These are phyloP conservation scores for Sebastes flavidus DNA, from an alignment of 2,797 vertebrate species.

Conservation along the genomic window DNA sequence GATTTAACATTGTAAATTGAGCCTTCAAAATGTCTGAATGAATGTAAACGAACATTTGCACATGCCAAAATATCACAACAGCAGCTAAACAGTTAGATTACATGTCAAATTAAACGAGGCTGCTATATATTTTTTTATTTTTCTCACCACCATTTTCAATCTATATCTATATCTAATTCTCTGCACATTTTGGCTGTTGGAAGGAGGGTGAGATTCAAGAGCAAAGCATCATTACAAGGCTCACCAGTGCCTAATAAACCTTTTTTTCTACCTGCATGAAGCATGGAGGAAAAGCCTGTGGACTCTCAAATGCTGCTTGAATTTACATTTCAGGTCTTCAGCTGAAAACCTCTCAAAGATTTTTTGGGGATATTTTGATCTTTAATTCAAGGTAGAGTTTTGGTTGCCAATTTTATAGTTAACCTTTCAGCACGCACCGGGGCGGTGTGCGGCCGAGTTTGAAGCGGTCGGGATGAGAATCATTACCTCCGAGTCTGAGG, in stretches of 20 bases:
- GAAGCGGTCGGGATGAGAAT: no score
- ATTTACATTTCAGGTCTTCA: not conserved
- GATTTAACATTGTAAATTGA: not conserved
- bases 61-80: not conserved
- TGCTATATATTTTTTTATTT: not conserved
- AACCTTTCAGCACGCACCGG: no score
- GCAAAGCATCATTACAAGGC: not conserved
- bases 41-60: not conserved
- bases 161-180: not conserved
- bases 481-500: no score
- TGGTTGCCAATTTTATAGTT: not conserved
- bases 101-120: not conserved
- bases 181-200: not conserved
- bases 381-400: not conserved
- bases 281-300: not conserved
- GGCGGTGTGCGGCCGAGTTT: no score
- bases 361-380: not conserved
- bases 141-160: not conserved
- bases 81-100: not conserved
- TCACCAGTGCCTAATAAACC: conserved; percentile 1
- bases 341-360: not conserved
- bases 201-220: not conserved
- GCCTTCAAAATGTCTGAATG: not conserved
- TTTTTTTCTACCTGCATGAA: not conserved
- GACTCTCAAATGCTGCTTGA: not conserved